A percentile compares a stretch with the other conserved stretches of the same genome.
Evolutionary conservation across 2,113 vertebrate genomes (phyloP).

Genomic region (Crotalus viridis): DNA sequence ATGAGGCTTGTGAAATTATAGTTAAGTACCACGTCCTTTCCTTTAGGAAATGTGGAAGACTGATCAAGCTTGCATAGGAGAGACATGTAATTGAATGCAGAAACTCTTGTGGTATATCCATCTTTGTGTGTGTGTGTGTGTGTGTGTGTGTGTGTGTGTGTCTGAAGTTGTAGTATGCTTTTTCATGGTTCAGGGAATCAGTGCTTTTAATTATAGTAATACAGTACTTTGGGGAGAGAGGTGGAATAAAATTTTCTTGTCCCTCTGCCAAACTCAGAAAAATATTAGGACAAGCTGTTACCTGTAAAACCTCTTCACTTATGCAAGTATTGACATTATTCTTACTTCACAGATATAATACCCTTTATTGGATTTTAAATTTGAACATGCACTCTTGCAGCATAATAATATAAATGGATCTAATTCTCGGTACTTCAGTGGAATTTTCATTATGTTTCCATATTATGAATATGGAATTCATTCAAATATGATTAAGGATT

Average conservation of each 20-base stretch:
- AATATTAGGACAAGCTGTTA: background rate
- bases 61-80: background rate
- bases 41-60: background rate
- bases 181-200: background rate
- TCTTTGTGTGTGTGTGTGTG: background rate
- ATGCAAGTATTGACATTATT: background rate
- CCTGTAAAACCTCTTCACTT: background rate
- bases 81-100: background rate
- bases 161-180: background rate
- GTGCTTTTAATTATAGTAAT: background rate
- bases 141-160: too few species aligned
- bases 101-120: background rate
- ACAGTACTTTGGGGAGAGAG: background rate
- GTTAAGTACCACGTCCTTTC: background rate
- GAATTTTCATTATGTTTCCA: background rate
- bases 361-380: background rate
- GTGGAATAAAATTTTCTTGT: background rate
- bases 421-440: background rate
- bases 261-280: background rate
- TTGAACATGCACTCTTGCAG: background rate
- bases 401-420: background rate
- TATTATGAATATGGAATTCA: background rate
- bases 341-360: background rate
- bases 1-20: background rate
- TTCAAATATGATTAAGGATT: background rate